Evolutionary conservation across 2,113 vertebrate species (phyloP), one percentile per base, ranked within the genome.

Genomic region (Tympanuchus pallidicinctus): DNA sequence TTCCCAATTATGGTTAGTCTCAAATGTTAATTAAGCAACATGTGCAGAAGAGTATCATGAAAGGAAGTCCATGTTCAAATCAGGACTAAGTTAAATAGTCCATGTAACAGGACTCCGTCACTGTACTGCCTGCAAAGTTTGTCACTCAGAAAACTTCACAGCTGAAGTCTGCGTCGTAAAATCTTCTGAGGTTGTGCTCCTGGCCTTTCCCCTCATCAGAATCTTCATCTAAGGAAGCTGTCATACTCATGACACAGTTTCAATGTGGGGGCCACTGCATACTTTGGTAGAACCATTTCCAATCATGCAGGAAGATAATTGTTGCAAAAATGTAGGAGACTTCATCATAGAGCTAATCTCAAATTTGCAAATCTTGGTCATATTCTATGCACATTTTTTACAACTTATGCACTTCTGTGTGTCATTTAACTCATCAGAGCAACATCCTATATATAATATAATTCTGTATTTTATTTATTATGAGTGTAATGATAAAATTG

Each of bases 361-460:
- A 0, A 1, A 42, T 91, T 75, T 84, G 16, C 8, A 78, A 74
- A 60, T n/a, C 3, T 6, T 48, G 21, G 30, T 34, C 19, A 22
- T 32, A 64, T 59, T 60, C 42, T 4, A 5, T 36, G 16, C 21
- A 1, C n/a, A 70, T 54, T 67, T 88, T 92, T 48, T 17, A 40
- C 24, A 45, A 42, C 70, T 10, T n/a, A 21, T 27, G 16, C 2
- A 50, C 5, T 6, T 0, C 0, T 59, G 36, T 83, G n/a, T 21
- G 30, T 45, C 61, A 61, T 30, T 71, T 56, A 83, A 60, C 2
- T 11, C 17, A 45, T 34, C 32, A 34, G 82, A 86, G 15, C 30
- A 61, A 59, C 56, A 71, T 56, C 38, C 14, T 6, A 2, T 81
- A 28, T 30, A 54, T 54, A 30, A 54, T 28, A 24, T 82, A 10